Evolutionary conservation across 2,797 vertebrate species (phyloP), one percentile per base, ranked within the genome.

Genomic region (Eospalax fontanierii): DNA sequence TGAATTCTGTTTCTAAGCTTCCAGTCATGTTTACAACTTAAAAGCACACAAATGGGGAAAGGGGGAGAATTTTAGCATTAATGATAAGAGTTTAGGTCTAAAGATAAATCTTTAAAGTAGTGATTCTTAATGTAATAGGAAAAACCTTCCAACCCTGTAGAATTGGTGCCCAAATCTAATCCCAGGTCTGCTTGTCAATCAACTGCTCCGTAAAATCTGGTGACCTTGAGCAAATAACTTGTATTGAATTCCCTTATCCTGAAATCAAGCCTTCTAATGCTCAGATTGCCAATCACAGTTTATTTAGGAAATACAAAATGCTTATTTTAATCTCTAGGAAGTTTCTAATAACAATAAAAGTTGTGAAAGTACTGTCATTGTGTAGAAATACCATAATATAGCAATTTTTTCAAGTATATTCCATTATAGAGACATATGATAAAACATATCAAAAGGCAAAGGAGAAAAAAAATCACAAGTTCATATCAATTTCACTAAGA

Each of bases 41-140:
- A 95, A 89, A 38, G 35, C 43, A 43, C 16, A 73, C 38, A 18
- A 84, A 43, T 50, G 59, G 30, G 46, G 6, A 5, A 21, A 26
- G 71, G 30, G 11, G 16, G 2, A 68, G 21, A 28, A 11, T 1
- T 28, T 54, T 94, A 24, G 50, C 38, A 43, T 85, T 87, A 10
- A 10, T 28, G 21, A 5, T 59, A 70, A 93, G 40, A 83, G 9
- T 11, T 91, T 28, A 74, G 63, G 57, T 0, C 73, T 91, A 89
- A 71, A 89, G 63, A 87, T 38, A 70, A 92, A 91, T 65, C 7
- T 70, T 33, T 40, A 66, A 81, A 57, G 9, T 22, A 65, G 12
- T 43, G 43, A 57, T 86, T 73, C 46, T 91, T 88, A 89, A 95
- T 57, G 26, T 89, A 15, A 85, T 15, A 82, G 38, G 3, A 93